Percentiles rank a stretch among this genome's conserved stretches.
Conservation (phyloP, 2,113 vertebrate genomes). For the Perca schrenkii region DNA sequence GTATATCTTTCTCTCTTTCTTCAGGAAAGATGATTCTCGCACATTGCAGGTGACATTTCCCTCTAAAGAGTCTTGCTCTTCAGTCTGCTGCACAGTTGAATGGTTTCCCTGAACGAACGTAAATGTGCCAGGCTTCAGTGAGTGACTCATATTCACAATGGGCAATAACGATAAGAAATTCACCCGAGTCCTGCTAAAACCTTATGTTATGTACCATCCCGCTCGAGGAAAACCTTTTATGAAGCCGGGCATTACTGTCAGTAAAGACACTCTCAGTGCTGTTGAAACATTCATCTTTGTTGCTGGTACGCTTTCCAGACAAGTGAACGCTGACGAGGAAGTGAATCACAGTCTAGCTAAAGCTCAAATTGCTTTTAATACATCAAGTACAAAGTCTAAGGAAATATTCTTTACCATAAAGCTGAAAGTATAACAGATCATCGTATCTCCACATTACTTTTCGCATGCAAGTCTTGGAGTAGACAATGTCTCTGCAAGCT, state of each 20-base stretch:
- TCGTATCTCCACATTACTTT: neutral
- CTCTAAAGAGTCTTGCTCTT: slow-evolving; percentile 53
- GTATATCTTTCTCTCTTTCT: slow-evolving; percentile 9
- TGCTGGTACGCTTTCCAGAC: slow-evolving; percentile 25
- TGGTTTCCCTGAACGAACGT: slow-evolving; percentile 66
- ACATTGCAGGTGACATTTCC: slow-evolving; percentile 61
- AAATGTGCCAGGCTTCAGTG: slow-evolving; percentile 56
- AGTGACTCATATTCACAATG: slow-evolving; percentile 67
- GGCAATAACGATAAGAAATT: slow-evolving; percentile 60
- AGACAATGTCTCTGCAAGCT: slow-evolving; percentile 11
- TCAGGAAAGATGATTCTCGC: slow-evolving; percentile 13
- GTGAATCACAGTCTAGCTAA: slow-evolving; percentile 27
- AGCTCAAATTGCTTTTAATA: slow-evolving; percentile 10
- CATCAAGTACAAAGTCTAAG: slow-evolving; percentile 11
- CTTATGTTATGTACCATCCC: slow-evolving; percentile 25
- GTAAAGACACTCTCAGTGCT: slow-evolving; percentile 35
- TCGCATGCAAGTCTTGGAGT: neutral
- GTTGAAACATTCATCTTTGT: slow-evolving; percentile 47
- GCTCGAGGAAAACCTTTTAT: slow-evolving; percentile 19
- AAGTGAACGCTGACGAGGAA: slow-evolving; percentile 29
- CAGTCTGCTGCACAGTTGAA: slow-evolving; percentile 60
- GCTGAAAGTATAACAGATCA: neutral
- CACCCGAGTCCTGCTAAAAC: slow-evolving; percentile 31
- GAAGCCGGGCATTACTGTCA: slow-evolving; percentile 47
- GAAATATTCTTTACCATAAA: slow-evolving; percentile 11